Evolutionary conservation across 2,113 vertebrate species (phyloP), one percentile per base, ranked within the genome.

Genomic region (Telmatochromis bifrenatus): DNA sequence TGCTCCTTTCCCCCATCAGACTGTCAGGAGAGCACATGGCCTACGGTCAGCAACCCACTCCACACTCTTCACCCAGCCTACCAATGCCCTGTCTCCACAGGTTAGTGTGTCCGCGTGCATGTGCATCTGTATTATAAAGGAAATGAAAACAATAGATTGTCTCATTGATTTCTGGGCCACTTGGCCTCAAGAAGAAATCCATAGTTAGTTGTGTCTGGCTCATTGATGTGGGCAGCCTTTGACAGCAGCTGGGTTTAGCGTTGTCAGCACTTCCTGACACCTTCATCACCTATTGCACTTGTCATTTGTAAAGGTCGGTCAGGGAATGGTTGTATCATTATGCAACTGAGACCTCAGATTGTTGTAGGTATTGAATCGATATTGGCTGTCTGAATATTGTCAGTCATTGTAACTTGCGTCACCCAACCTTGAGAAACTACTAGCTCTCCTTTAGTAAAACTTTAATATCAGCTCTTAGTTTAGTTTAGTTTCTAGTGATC

Each of bases 21-120:
- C 91, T 87, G 91, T 96, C 91, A 96, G 97, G 95, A 96, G 95
- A 96, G 94, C 94, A 87, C 96, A 97, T 92, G 94, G 95, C 80
- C 93, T 96, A 58, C 94, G 94, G 83, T 93, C 96, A 86, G 91
- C 93, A 42, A 87, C 92, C 94, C 94, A 95, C 90, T 92, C 95
- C 58, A 82, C 94, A 87, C 93, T 97, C 84, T 96, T 96, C 92
- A 94, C 90, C 91, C 95, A 95, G 89, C 88, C 94, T 82, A 90
- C 93, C 92, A 93, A 90, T 85, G 88, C 94, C 89, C 92, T 97
- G 90, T 92, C 96, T 91, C 88, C 92, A 91, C 94, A 94, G 94
- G 95, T 95, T 42, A 92, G 93, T 93, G 56, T 53, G 54, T 73
- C 45, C 53, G 10, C 42, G 13, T 84, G 31, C 45, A 19, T 31